Percentiles rank a stretch among this genome's conserved stretches.
phyloP scores from a whole-genome alignment of 2,888 invertebrate species.

The Portevinia maculata region DNA sequence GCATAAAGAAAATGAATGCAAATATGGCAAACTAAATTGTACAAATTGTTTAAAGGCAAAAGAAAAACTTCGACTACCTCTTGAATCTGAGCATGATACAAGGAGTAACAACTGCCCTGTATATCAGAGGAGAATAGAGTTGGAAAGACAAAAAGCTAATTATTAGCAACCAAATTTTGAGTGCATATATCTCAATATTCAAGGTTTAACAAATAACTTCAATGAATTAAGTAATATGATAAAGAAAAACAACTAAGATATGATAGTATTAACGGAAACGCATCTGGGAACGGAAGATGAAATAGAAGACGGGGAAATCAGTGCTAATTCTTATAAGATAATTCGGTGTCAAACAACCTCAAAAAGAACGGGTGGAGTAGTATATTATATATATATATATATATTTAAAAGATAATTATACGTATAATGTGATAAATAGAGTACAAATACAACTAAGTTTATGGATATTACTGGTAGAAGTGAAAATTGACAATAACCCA shows the following conservation, averaged over 20 bases:
- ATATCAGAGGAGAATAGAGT: conserved; percentile 9
- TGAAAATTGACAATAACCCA: neutral
- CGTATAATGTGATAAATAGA: neutral
- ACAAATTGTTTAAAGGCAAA: conserved; percentile 10
- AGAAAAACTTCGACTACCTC: neutral
- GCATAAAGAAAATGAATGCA: neutral
- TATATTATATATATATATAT: too few species aligned
- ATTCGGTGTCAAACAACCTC: conserved; percentile 2
- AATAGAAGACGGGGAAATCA: neutral
- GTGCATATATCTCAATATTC: conserved; percentile 13
- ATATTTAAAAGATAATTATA: conserved; percentile 7
- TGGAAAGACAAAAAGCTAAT: neutral
- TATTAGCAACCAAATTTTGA: conserved; percentile 17
- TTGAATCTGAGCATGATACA: conserved; percentile 3
- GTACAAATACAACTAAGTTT: conserved; percentile 2
- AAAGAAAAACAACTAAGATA: neutral
- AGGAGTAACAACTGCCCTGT: conserved; percentile 7
- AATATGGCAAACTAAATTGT: conserved; percentile 9
- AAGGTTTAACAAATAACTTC: conserved; percentile 41
- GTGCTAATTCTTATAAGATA: neutral
- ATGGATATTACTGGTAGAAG: conserved; percentile 1
- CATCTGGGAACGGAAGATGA: neutral
- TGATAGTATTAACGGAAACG: conserved; percentile 16
- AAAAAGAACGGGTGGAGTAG: neutral
- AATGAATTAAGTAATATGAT: conserved; percentile 13